Conservation (phyloP, 2,113 vertebrate species). For the Tonatia bakeri region DNA sequence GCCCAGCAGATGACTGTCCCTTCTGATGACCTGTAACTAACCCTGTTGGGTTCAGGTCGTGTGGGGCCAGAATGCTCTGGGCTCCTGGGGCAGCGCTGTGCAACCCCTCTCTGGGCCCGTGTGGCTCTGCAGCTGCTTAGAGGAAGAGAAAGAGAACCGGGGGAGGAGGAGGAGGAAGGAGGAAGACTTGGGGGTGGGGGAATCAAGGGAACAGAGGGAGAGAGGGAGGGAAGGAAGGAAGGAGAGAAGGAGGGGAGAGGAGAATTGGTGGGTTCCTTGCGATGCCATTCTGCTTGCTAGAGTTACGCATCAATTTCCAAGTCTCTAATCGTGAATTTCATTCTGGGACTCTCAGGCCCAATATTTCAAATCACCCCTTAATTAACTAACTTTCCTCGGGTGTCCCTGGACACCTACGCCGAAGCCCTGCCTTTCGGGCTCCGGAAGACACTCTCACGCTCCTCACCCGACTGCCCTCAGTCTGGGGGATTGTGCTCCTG, state of each 20-base stretch:
- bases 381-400: background rate
- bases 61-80: background rate
- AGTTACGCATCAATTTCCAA: background rate
- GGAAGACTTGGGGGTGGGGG: too few species aligned
- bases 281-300: background rate
- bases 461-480: background rate
- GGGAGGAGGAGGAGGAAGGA: accelerated
- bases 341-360: background rate
- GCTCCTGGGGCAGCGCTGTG: accelerated
- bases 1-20: background rate
- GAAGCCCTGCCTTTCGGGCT: background rate
- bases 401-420: background rate
- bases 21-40: background rate
- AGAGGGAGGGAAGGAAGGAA: background rate
- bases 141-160: background rate
- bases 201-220: too few species aligned
- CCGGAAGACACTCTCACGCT: too few species aligned
- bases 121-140: background rate
- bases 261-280: background rate
- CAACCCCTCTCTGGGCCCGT: background rate
- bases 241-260: background rate
- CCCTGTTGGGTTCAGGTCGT: background rate
- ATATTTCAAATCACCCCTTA: background rate
- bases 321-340: background rate
- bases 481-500: accelerated